Base-by-base conservation (phyloP, 2,888 invertebrate species). In the Eupsilia transversa region DNA sequence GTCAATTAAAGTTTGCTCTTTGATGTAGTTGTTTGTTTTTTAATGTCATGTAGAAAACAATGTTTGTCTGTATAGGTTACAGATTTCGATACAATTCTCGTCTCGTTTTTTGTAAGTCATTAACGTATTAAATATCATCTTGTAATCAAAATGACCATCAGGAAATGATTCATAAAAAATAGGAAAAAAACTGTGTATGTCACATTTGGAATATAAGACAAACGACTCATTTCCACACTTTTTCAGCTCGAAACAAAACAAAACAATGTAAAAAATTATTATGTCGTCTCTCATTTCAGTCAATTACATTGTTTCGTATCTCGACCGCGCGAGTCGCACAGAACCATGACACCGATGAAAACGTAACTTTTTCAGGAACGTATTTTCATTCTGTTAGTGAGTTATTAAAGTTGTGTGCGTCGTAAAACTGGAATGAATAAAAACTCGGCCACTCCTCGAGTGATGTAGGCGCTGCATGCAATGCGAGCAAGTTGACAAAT, bases 401-500 rank as follows among this genome's bases (percentile, higher is more conserved):
- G 88, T 91, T 92, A 94, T 93, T 93, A 93, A 92, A 94, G 87
- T 90, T 88, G 90, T 89, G 89, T 90, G 86, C 83, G 89, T 87
- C 80, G 83, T 87, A 87, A 89, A 91, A 91, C 89, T 89, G 89
- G 89, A 90, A 91, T 91, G 91, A 92, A 92, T 91, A 91, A 91
- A 91, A 93, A 91, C 89, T 92, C 92, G 92, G 91, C 92, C 93
- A 92, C 91, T 92, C 90, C 90, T 91, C 87, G 85, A 86, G 88
- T 89, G 88, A 91, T 89, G 89, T 91, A 90, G 88, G 88, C 90
- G 88, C 88, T 89, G 91, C 93, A 94, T 93, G 92, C 92, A 89
- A 91, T 85, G 91, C 87, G 86, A 89, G 89, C 89, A 91, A 92
- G 92, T 94, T 95, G 94, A 94, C 94, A 95, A 95, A 94, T 94